Evolutionary conservation across 1,140 invertebrate species (phyloP), one percentile per base, ranked within the genome.

Genomic region (Ylistrum balloti): DNA sequence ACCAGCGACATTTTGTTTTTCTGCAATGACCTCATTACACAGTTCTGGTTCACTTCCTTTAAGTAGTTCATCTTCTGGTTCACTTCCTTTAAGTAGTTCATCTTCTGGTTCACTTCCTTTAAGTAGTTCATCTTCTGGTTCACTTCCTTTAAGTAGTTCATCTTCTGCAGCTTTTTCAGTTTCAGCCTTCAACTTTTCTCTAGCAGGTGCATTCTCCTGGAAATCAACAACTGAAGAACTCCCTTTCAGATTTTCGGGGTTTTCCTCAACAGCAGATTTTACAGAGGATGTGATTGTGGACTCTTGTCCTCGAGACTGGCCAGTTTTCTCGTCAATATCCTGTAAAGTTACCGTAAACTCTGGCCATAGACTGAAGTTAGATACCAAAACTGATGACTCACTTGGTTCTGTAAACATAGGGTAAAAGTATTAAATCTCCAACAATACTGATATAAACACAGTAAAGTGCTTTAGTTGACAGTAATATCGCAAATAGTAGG

Each of bases 331-430:
- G n/a, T 11, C n/a, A 28, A 5, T 5, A 74, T 74, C 28, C 56
- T 74, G 56, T 74, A 74, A 28, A 28, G 56, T 74, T 74, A 74
- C 56, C n/a, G 56, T 74, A 74, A 74, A 74, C n/a, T 74, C 17
- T 5, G 56, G 56, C 56, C 56, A 74, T n/a, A 74, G 56, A 28
- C 56, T 74, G n/a, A 74, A 74, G 56, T 74, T 74, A 3, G 56
- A 74, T 74, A 74, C 56, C 22, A 74, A 74, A n/a, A 74, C 56
- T 74, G 56, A 74, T 74, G 56, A 74, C 28, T 74, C 56, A 74
- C 56, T 74, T 5, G 56, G 17, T 74, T 74, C 56, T 74, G 56
- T 28, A 74, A 74, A 74, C 17, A 74, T n/a, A 74, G 7, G 3
- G n/a, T 74, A 74, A 5, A 28, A 28, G 11, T 38, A 38, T 38